Percentiles rank a stretch among this genome's conserved stretches.
These are phyloP conservation scores for Semnornis frantzii DNA, from an alignment of 2,113 vertebrate species.

Conservation along the genomic window DNA sequence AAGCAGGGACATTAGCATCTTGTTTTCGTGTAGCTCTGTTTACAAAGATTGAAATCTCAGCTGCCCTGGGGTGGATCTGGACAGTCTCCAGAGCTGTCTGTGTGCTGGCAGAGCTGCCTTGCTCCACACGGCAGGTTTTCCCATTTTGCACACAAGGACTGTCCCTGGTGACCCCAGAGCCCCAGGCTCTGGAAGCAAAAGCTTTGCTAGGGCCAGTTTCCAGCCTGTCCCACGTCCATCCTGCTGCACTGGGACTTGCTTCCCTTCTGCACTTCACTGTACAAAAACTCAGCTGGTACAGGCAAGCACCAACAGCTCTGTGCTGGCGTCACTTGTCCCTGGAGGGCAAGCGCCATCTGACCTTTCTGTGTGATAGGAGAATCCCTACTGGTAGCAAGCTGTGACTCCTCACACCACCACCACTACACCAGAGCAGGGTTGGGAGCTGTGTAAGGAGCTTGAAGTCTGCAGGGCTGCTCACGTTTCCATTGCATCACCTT, in stretches of 20 bases:
- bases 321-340: neutral
- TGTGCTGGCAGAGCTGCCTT: neutral
- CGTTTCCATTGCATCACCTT: rapidly evolving
- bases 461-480: neutral
- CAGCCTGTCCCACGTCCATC: neutral
- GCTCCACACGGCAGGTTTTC: neutral
- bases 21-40: neutral
- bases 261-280: neutral
- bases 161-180: neutral
- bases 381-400: neutral
- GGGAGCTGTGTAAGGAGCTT: neutral
- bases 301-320: neutral
- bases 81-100: neutral
- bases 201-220: neutral
- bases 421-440: neutral
- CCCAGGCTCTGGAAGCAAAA: neutral
- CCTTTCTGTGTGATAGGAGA: neutral
- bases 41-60: neutral
- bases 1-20: neutral
- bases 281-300: neutral
- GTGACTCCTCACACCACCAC: too few relatives aligned
- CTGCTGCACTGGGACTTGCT: rapidly evolving
- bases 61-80: slow-evolving; percentile 9
- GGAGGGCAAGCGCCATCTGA: neutral
- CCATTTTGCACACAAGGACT: neutral